Evolutionary conservation across 2,888 invertebrate species (phyloP).

Genomic region (Leptodirus hochenwartii): DNA sequence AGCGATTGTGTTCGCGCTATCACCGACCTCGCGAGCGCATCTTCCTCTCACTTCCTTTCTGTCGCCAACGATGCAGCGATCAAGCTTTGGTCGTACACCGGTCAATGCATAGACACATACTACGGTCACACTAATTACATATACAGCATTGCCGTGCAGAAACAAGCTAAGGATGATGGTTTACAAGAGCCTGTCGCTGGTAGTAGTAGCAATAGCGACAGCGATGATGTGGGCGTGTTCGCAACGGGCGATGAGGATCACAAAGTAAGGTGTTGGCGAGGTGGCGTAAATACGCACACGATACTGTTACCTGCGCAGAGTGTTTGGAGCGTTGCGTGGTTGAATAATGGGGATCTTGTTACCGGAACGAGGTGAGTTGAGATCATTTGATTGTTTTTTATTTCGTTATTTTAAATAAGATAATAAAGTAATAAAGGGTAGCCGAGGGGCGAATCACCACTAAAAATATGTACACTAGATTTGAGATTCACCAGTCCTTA

Average conservation of each 20-base stretch:
- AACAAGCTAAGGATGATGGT: constrained; percentile 27
- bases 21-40: no score
- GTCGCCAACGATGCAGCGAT: constrained; percentile 86
- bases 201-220: no score
- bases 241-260: constrained; percentile 82
- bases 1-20: constrained; percentile 82
- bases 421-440: not conserved
- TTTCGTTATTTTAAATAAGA: no score
- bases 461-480: no score
- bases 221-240: no score
- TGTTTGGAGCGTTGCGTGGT: constrained; percentile 69
- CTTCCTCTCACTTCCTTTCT: constrained; percentile 69
- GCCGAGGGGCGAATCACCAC: no score
- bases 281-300: constrained; percentile 41
- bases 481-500: no score
- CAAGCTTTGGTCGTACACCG: constrained; percentile 64
- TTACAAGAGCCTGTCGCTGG: no score
- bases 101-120: constrained; percentile 56
- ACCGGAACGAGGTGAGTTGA: constrained; percentile 41
- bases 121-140: constrained; percentile 81
- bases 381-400: constrained; percentile 1
- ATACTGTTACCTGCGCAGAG: constrained; percentile 69
- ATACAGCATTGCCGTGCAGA: no score
- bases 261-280: constrained; percentile 63
- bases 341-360: constrained; percentile 78